phyloP scores from a whole-genome alignment of 2,797 vertebrate genomes.

The Botia almorhae region DNA sequence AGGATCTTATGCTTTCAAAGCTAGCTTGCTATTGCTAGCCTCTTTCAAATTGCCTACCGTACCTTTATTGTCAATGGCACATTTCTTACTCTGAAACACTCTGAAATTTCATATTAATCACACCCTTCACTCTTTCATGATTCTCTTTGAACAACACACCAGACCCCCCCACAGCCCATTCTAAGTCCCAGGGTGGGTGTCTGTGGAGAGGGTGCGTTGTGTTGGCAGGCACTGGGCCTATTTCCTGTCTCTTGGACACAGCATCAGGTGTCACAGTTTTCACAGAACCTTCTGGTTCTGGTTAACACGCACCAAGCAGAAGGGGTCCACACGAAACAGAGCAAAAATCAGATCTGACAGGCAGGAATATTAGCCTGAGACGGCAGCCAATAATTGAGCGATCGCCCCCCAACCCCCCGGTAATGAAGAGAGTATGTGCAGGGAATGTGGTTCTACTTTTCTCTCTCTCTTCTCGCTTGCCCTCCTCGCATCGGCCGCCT shows the following conservation, averaged over 20 bases:
- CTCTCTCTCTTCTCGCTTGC: conserved; percentile 53
- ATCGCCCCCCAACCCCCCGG: conserved; percentile 72
- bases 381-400: conserved; percentile 86
- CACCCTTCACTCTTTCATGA: background rate
- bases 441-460: conserved; percentile 83
- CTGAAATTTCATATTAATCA: conserved; percentile 7
- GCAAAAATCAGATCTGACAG: conserved; percentile 85
- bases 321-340: conserved; percentile 81
- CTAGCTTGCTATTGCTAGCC: background rate
- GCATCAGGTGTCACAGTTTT: conserved; percentile 85
- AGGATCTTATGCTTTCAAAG: too few relatives aligned
- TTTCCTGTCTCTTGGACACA: conserved; percentile 74
- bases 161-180: background rate
- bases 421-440: conserved; percentile 88
- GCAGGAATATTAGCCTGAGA: conserved; percentile 86
- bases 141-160: conserved; percentile 9
- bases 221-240: conserved; percentile 65
- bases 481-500: conserved; percentile 18
- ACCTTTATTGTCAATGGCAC: background rate
- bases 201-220: conserved; percentile 55
- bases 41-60: too few relatives aligned
- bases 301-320: conserved; percentile 82
- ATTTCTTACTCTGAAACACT: conserved; percentile 4
- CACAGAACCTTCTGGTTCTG: conserved; percentile 85
- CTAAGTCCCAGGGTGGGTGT: conserved; percentile 57